These are phyloP conservation scores for Rhinoraja longicauda DNA, from an alignment of 2,797 vertebrate species.

Conservation along the genomic window DNA sequence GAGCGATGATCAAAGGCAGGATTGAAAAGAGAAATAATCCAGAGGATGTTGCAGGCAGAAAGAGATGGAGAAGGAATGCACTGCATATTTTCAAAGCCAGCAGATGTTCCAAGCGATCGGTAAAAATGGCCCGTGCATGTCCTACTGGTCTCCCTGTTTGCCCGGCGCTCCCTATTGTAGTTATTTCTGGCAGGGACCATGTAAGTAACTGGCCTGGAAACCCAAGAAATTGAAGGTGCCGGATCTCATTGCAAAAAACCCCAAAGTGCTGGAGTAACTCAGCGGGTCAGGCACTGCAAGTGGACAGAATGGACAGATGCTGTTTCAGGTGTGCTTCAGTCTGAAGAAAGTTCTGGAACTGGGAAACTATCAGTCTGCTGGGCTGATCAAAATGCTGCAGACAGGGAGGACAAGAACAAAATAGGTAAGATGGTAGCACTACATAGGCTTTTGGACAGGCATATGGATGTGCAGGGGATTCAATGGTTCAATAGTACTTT, in stretches of 20 bases:
- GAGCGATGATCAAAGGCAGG: neutral
- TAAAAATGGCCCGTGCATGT: neutral
- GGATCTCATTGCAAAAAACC: too few species aligned
- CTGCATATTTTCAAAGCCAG: neutral
- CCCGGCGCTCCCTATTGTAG: neutral
- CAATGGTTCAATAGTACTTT: too few species aligned
- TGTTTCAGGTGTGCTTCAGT: too few species aligned
- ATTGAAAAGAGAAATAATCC: neutral
- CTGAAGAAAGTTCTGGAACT: too few species aligned
- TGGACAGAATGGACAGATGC: too few species aligned
- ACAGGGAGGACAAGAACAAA: neutral
- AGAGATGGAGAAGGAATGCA: constrained; percentile 7
- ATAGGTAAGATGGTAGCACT: too few species aligned
- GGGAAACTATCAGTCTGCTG: too few species aligned
- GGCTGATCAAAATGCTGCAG: too few species aligned
- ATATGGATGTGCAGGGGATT: too few species aligned
- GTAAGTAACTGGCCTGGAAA: neutral
- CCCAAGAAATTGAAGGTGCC: neutral
- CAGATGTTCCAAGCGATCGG: neutral
- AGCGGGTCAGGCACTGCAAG: too few species aligned
- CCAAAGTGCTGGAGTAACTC: too few species aligned
- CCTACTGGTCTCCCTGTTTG: neutral
- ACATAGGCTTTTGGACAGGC: too few species aligned
- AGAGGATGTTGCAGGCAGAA: neutral
- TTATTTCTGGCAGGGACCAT: neutral